phyloP scores from a whole-genome alignment of 2,113 vertebrate species.

The Xenopus laevis region DNA sequence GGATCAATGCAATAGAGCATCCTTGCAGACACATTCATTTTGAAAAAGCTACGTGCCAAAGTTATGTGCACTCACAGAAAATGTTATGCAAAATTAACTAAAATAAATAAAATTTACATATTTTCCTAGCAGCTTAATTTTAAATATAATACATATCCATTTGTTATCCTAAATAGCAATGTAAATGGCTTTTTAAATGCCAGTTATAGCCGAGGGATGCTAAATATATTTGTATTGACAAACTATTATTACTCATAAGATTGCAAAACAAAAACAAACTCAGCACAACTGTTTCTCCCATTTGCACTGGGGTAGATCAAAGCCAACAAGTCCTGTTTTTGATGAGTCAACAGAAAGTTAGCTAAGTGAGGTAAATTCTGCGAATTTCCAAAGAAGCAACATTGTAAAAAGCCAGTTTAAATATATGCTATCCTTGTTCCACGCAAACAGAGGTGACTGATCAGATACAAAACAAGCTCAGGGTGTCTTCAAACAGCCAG shows the following conservation, averaged over 20 bases:
- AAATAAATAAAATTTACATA: conserved; percentile 2
- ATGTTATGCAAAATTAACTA: background rate
- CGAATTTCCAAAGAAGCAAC: background rate
- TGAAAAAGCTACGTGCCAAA: background rate
- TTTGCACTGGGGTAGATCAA: background rate
- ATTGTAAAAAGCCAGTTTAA: conserved; percentile 15
- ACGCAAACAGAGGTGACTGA: conserved; percentile 8
- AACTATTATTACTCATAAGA: conserved; percentile 2
- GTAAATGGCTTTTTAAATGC: background rate
- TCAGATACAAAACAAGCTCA: conserved; percentile 17
- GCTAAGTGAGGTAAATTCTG: conserved; percentile 13
- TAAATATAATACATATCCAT: no score
- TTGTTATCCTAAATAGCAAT: no score
- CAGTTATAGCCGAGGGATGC: background rate
- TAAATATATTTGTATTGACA: conserved; percentile 7
- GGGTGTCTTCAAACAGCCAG: conserved; percentile 2
- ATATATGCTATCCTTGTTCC: conserved; percentile 29
- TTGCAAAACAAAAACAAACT: background rate
- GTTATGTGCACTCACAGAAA: no score
- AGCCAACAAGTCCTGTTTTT: conserved; percentile 15
- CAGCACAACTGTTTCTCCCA: background rate
- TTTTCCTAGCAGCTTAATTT: no score
- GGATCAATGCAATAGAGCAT: no score
- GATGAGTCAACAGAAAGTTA: conserved; percentile 31
- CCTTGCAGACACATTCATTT: no score